Evolutionary conservation across 2,888 invertebrate genomes (phyloP).

Genomic region (Andrena flavipes): DNA sequence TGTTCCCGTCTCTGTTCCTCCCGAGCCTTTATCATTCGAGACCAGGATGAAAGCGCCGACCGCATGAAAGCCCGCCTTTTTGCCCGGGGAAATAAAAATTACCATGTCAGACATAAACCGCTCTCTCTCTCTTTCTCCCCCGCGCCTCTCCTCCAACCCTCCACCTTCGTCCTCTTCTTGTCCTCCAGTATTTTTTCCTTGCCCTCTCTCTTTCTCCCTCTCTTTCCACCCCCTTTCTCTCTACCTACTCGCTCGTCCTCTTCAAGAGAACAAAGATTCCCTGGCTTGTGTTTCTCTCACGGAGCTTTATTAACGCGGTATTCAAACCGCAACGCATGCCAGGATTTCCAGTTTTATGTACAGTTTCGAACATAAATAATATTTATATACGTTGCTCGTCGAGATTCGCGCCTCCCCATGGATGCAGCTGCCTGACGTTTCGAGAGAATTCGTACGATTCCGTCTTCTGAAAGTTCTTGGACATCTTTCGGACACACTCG

Average conservation of each 20-base stretch:
- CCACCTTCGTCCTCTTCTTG: slow-evolving; percentile 29
- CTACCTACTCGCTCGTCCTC: slow-evolving; percentile 31
- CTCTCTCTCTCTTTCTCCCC: slow-evolving; percentile 37
- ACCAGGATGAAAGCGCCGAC: slow-evolving; percentile 74
- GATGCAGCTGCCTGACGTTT: neutral
- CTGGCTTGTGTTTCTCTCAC: slow-evolving; percentile 42
- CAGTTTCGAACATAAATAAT: slow-evolving; percentile 48
- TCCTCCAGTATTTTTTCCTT: slow-evolving; percentile 30
- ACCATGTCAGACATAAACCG: slow-evolving; percentile 76
- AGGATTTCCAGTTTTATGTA: slow-evolving; percentile 48
- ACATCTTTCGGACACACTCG: neutral
- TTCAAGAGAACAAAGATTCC: slow-evolving; percentile 62
- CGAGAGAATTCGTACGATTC: no score
- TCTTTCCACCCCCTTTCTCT: neutral
- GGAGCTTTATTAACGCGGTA: slow-evolving; percentile 69
- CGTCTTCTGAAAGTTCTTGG: neutral
- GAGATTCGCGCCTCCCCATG: slow-evolving; percentile 3
- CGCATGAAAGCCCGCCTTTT: slow-evolving; percentile 75
- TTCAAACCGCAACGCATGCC: slow-evolving; percentile 59
- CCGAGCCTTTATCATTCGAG: slow-evolving; percentile 71
- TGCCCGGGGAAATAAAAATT: slow-evolving; percentile 76
- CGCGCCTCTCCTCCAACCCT: neutral
- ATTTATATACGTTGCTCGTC: slow-evolving; percentile 24
- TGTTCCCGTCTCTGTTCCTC: slow-evolving; percentile 49
- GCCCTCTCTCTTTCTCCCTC: slow-evolving; percentile 8